phyloP scores from a whole-genome alignment of 2,888 invertebrate genomes.

The Apantesis nais region DNA sequence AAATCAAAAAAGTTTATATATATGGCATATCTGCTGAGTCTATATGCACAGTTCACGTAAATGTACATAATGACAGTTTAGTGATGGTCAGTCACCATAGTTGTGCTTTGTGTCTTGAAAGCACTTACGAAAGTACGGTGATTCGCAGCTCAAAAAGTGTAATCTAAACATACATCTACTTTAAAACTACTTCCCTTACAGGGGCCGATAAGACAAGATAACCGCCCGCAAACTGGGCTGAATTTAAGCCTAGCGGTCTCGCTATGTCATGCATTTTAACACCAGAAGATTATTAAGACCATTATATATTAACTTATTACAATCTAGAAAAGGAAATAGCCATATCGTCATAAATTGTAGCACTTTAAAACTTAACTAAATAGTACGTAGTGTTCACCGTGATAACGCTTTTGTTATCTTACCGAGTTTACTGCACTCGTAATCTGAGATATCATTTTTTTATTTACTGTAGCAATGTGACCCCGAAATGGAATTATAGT shows the following conservation, averaged over 20 bases:
- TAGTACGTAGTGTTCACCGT: slow-evolving; percentile 56
- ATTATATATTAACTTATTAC: not conserved
- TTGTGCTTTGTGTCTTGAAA: not conserved
- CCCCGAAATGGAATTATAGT: slow-evolving; percentile 52
- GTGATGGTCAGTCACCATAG: not conserved
- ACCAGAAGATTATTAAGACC: slow-evolving; percentile 4
- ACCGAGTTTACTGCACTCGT: slow-evolving; percentile 59
- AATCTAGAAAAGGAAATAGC: slow-evolving; percentile 49
- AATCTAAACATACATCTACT: not conserved
- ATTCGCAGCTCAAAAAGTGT: not conserved
- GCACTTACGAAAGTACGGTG: not conserved
- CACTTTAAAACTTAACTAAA: slow-evolving; percentile 59
- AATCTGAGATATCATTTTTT: slow-evolving; percentile 71
- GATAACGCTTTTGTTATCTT: slow-evolving; percentile 62
- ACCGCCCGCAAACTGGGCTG: not conserved
- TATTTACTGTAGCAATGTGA: slow-evolving; percentile 70
- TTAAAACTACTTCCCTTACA: not conserved
- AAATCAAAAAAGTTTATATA: too few species aligned
- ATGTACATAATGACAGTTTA: not conserved
- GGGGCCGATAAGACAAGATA: not conserved
- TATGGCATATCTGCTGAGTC: too few species aligned
- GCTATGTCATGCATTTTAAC: not conserved
- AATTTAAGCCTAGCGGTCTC: not conserved
- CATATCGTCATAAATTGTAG: slow-evolving; percentile 33
- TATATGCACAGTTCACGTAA: too few species aligned